Evolutionary conservation across 2,113 vertebrate genomes (phyloP), one percentile per base, ranked within the genome.

Genomic region (Brachyhypopomus gauderio): DNA sequence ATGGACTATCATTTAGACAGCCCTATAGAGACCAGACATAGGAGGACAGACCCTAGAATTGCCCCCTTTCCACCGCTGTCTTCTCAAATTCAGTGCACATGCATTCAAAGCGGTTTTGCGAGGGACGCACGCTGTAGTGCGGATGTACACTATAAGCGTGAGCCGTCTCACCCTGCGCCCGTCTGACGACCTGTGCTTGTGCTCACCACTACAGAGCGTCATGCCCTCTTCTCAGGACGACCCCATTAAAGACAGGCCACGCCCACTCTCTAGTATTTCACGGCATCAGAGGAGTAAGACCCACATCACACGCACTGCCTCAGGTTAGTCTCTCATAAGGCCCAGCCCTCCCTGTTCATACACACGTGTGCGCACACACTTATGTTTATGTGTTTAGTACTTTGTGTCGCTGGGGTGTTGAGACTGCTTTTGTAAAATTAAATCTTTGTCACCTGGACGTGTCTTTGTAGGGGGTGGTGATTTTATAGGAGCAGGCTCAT

Each of bases 301-400:
- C 41, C 95, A 97, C 82, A 92, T 98, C 90, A 96, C 96, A 0
- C 96, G 96, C 90, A 96, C 96, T 14, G 93, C 96, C 0, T 95
- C 97, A 93, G 94, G 97, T 99, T 94, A 88, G 78, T 36, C 23
- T 41, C 58, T 22, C 5, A 0, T 41, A 2, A 20, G 56, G 16
- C 2, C 14, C 11, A 22, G 23, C 56, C 12, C 45, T 11, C 9
- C 45, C 45, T 5, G 9, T 9, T 2, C 41, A 41, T 14, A 11
- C 45, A 52, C 45, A 52, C 45, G 7, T 14, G 1, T 14, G 9
- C 27, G 20, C 27, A 48, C 67, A 34, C 5, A 36, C 30, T 2
- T 1, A 30, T 30, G 30, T 30, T 30, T 55, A n/a, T n/a, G 63
- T 17, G 52, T 62, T 72, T n/a, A 73, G 25, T 59, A 34, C 20